These are phyloP conservation scores for Brachionus rubens DNA, from an alignment of 1,140 invertebrate species.

Conservation along the genomic window DNA sequence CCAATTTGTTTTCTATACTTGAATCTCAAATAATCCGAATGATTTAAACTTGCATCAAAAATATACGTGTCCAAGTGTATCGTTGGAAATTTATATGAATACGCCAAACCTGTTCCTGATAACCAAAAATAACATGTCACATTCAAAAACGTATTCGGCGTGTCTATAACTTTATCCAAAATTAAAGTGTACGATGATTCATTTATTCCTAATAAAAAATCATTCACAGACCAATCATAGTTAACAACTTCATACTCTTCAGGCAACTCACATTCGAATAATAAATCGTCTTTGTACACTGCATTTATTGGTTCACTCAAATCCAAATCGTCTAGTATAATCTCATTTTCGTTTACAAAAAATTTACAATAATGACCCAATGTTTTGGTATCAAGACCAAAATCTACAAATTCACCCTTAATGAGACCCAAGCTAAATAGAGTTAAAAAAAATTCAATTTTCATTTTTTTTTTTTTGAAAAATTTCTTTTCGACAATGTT, in stretches of 20 bases:
- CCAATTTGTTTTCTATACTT: not conserved
- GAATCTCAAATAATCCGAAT: not conserved
- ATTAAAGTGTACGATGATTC: not conserved
- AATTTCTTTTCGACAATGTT: too few species aligned
- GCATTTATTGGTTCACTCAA: not conserved
- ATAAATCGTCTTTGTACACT: not conserved
- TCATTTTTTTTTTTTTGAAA: too few species aligned
- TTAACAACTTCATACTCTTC: not conserved
- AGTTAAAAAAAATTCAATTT: too few species aligned
- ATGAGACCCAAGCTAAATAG: too few species aligned
- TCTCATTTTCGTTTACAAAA: not conserved
- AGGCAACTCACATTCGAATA: not conserved
- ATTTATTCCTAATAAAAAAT: conserved; percentile 5
- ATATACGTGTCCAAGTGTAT: not conserved
- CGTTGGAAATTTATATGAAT: not conserved
- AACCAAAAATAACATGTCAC: conserved; percentile 10
- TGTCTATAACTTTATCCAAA: not conserved
- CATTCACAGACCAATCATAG: conserved; percentile 2
- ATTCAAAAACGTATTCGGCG: not conserved
- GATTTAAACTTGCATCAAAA: not conserved
- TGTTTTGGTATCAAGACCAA: not conserved
- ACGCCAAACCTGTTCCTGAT: not conserved
- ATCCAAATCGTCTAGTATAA: not conserved
- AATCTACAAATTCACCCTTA: too few species aligned
- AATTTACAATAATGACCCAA: not conserved